phyloP scores from a whole-genome alignment of 2,113 vertebrate genomes.

The Megaceryle maxima region DNA sequence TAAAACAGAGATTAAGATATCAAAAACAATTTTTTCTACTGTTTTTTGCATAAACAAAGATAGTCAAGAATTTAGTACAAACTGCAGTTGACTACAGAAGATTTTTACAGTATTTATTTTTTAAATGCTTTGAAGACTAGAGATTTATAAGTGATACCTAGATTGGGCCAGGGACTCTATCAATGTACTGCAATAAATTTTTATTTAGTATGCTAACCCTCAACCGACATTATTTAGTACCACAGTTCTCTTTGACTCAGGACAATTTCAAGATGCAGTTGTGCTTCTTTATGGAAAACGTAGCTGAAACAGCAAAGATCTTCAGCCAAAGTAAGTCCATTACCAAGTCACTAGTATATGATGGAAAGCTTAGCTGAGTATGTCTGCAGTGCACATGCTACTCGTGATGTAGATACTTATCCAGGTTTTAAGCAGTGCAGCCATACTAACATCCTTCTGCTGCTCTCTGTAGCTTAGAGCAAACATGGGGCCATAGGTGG shows the following conservation, averaged over 20 bases:
- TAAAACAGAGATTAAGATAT: constrained; percentile 42
- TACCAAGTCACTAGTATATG: background rate
- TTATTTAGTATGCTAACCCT: background rate
- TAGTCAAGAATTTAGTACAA: background rate
- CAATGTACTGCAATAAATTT: background rate
- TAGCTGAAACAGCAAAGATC: background rate
- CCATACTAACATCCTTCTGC: background rate
- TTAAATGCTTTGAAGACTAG: background rate
- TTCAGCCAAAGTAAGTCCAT: background rate
- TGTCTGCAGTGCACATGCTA: background rate
- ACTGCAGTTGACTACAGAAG: background rate
- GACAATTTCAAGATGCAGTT: background rate
- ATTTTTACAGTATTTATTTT: constrained; percentile 4
- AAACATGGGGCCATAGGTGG: background rate
- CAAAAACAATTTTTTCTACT: background rate
- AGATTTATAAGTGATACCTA: background rate
- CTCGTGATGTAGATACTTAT: background rate
- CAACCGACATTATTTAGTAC: background rate
- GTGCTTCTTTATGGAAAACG: background rate
- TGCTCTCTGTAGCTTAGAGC: background rate
- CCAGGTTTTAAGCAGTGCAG: background rate
- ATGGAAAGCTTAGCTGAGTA: background rate
- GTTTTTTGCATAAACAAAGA: background rate
- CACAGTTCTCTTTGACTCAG: background rate
- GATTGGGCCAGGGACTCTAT: background rate